Percentiles rank a stretch among this genome's conserved stretches.
phyloP scores from a whole-genome alignment of 2,113 vertebrate species.

The Hipposideros armiger region DNA sequence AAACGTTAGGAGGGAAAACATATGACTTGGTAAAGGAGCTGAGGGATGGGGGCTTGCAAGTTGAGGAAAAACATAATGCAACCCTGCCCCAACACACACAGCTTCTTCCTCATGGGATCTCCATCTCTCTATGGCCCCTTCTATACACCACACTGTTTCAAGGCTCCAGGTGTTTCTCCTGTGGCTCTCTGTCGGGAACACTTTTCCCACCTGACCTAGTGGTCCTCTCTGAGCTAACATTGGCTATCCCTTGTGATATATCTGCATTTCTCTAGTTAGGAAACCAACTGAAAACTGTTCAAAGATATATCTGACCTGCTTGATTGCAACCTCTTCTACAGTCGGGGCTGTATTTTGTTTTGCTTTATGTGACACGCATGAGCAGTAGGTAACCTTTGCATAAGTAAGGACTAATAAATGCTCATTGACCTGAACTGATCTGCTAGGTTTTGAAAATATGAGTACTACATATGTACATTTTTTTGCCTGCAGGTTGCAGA shows the following conservation, averaged over 20 bases:
- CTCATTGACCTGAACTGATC: neutral
- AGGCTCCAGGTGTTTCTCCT: neutral
- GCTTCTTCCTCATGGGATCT: neutral
- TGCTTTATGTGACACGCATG: neutral
- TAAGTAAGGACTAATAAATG: neutral
- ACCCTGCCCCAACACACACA: neutral
- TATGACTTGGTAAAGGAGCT: neutral
- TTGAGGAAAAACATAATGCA: neutral
- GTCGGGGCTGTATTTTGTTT: neutral
- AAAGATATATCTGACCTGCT: neutral
- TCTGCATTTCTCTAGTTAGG: constrained; percentile 7
- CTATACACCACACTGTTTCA: neutral
- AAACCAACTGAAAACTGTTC: neutral
- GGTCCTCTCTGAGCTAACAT: neutral
- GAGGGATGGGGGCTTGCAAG: neutral
- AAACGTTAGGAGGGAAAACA: neutral
- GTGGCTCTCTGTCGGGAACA: neutral
- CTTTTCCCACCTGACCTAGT: neutral
- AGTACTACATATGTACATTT: neutral
- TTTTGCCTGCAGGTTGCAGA: neutral
- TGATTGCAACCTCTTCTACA: neutral
- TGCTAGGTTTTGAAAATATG: neutral
- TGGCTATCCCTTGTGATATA: neutral
- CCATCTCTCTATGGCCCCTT: neutral
- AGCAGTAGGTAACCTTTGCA: neutral